Evolutionary conservation across 2,888 invertebrate species (phyloP), one percentile per base, ranked within the genome.

Genomic region (Athrips mouffetella): DNA sequence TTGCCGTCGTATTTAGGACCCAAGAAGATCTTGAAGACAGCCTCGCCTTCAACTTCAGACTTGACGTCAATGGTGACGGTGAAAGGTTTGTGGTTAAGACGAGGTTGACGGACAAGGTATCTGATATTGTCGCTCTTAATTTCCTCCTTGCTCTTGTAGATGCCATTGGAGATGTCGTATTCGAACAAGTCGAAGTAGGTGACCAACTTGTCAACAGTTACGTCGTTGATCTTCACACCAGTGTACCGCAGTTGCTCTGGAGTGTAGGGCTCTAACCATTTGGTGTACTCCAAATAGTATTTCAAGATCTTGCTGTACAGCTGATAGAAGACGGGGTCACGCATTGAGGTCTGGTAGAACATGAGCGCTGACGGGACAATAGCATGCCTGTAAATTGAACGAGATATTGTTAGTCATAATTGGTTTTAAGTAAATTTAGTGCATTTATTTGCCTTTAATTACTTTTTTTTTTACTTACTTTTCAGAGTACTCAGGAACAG

Each of bases 301-400:
- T 78, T 65, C 45, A 83, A 56, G 61, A 91, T 73, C 53, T 84
- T 84, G 68, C 90, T 88, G 73, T 89, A 89, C 54, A 92, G 69
- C 47, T 89, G 85, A 69, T 90, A 92, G 86, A 91, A 91, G 45
- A 90, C 85, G n/a, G 92, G 92, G 71, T 92, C 92, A 51, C 91
- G 89, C 64, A 91, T 62, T 55, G 89, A 82, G 3, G 93, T 92
- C 63, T 90, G 89, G 67, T 89, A 91, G 67, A 91, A 91, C 67
- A 92, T 90, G 41, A 93, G 80, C 11, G 90, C 89, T 21, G 91
- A 88, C n/a, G 93, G 91, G 15, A 87, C 63, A 51, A 87, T 73
- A 6, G 62, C 62, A 63, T 80, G 76, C 41, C 87, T 89, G 68
- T 25, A 16, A 10, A 27, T 15, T 20, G 20, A n/a, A 21, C 3